Percentiles rank a stretch among this genome's conserved stretches.
Evolutionary conservation across 2,113 vertebrate genomes (phyloP).

Genomic region (Scalopus aquaticus): DNA sequence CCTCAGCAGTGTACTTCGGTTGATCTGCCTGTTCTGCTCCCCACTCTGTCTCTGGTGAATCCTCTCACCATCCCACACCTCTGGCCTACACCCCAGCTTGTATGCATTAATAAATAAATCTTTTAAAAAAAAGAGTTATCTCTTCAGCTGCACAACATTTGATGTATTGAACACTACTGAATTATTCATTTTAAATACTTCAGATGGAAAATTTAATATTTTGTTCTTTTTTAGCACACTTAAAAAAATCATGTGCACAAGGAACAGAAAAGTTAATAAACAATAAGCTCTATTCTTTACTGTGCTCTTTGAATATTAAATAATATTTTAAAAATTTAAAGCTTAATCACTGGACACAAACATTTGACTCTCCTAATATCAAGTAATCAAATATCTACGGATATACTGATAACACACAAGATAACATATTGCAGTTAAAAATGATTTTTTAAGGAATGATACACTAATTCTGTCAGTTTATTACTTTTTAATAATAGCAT

Average conservation of each 20-base stretch:
- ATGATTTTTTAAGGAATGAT: constrained; percentile 11
- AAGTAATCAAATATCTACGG: background rate
- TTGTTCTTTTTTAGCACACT: background rate
- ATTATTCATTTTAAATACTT: background rate
- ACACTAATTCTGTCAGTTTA: background rate
- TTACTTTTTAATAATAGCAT: background rate
- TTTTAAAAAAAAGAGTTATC: too few species aligned
- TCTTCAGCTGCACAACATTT: background rate
- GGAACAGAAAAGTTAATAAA: background rate
- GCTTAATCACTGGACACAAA: background rate
- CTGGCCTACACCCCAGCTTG: too few species aligned
- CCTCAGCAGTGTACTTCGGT: too few species aligned
- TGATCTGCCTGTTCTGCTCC: too few species aligned
- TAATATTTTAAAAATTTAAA: background rate
- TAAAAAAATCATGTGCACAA: background rate
- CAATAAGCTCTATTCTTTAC: background rate
- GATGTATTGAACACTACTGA: background rate
- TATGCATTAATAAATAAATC: too few species aligned
- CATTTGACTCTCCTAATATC: background rate
- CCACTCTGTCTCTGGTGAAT: too few species aligned
- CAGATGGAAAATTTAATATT: background rate
- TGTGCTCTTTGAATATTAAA: background rate
- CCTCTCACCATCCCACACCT: too few species aligned
- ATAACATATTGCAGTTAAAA: background rate
- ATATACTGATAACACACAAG: background rate